Base-by-base conservation (phyloP, 64 coral and sea anemone genomes). In the Montipora foliosa region DNA sequence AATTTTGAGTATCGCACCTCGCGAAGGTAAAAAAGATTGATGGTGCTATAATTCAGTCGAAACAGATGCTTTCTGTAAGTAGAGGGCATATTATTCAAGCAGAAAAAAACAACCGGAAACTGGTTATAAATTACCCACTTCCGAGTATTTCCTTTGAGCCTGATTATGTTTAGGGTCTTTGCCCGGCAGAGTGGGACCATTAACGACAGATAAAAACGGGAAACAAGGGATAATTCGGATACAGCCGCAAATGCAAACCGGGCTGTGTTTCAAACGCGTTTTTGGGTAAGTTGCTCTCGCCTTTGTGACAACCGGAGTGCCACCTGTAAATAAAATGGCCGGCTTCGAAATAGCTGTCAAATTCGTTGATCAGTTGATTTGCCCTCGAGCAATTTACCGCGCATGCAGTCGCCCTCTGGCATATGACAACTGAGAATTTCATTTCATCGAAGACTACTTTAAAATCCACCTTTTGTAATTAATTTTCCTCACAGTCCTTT, bases 121-220 rank as follows among this genome's bases (percentile, higher is more conserved):
- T 86, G 82, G 82, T 71, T 71, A 72, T 86, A 86, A 72, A 86
- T 86, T 86, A 86, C 47, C 44, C 5, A 78, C 82, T 86, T 86
- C 82, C 82, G 82, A 72, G 46, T 47, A 86, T 86, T 86, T 86
- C 82, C 82, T 86, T 86, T 72, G 14, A 29, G 15, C 19, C 47
- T 47, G 21, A 83, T 66, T 57, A 16, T 86, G 66, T 72, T 86
- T 86, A 50, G 8, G 60, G 45, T 50, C 45, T 50, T 44, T 19
- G 16, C 3, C 67, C 15, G 29, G 82, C 47, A 64, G 2, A 8
- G 19, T 71, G 17, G 47, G 1, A 16, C 82, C 82, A 86, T 86
- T 86, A 86, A 22, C 45, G n/a, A 71, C 6, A 21, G 82, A 51
- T 72, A 86, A 86, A 86, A 70, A 72, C 10, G 47, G 15, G 82